Evolutionary conservation across 2,113 vertebrate genomes (phyloP), one percentile per base, ranked within the genome.

Genomic region (Mesitornis unicolor): DNA sequence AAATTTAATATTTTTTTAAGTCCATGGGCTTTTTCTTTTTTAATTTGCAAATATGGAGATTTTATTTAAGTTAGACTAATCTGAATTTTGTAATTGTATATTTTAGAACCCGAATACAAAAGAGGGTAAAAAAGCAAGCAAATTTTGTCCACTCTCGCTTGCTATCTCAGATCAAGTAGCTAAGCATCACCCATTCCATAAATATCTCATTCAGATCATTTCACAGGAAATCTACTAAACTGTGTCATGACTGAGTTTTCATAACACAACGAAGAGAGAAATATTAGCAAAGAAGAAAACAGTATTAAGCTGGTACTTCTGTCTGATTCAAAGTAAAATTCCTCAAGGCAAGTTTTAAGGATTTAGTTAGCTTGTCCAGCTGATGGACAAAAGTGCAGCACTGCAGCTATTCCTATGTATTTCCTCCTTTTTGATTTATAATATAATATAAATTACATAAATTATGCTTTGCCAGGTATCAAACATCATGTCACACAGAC

Each of bases 401-500:
- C 26, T 63, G 67, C 73, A 88, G 38, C 15, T n/a, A 35, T 63
- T 80, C 63, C 68, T 69, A 31, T 24, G 10, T 74, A 64, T 84
- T 93, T 92, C 67, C 84, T 68, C 77, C 20, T 67, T 80, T 90
- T 74, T 69, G 18, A 77, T 91, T 95, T 85, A 83, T 51, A 83
- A 48, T 79, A 69, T 31, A 67, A 67, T 89, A 94, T 84, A 96
- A 96, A 80, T 97, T 79, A 48, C 89, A 65, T 77, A 93, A 95
- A 95, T 95, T 78, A 31, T 57, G 21, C 67, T 88, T 95, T 87
- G 18, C 87, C 75, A 91, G 91, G 84, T 97, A 98, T 97, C 95
- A 94, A 97, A 94, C 95, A 81, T 87, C 92, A 84, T 89, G 92
- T 95, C 97, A 97, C 42, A 60, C 64, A 97, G 95, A 94, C 93